Percentiles rank a stretch among this genome's conserved stretches.
phyloP scores from a whole-genome alignment of 1,140 invertebrate genomes.

The Drosophila kepulauana region DNA sequence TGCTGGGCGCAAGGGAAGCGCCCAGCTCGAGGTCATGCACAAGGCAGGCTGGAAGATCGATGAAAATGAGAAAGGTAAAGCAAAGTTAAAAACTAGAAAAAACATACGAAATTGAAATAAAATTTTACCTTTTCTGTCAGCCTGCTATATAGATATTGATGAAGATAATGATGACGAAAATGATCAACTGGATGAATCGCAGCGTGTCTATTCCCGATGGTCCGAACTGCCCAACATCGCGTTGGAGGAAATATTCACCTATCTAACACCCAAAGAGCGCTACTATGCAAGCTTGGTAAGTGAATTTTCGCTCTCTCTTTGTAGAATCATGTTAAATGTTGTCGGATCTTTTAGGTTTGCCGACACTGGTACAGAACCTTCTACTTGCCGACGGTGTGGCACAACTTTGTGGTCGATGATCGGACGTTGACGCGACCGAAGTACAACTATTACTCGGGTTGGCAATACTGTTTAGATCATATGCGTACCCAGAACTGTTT shows the following conservation, averaged over 20 bases:
- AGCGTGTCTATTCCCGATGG: constrained; percentile 88
- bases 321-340: not conserved
- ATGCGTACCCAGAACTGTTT: constrained; percentile 91
- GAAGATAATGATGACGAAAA: constrained; percentile 85
- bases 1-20: constrained; percentile 52
- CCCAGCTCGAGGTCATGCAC: constrained; percentile 72
- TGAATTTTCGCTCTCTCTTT: not conserved
- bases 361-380: constrained; percentile 90
- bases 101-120: not conserved
- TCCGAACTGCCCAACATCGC: constrained; percentile 90
- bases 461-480: constrained; percentile 92
- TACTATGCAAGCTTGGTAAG: constrained; percentile 92
- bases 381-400: constrained; percentile 91
- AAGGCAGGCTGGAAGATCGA: constrained; percentile 87
- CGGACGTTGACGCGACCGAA: constrained; percentile 90
- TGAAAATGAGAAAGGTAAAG: constrained; percentile 86
- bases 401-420: constrained; percentile 90
- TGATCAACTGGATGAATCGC: constrained; percentile 72
- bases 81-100: not conserved
- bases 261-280: constrained; percentile 89
- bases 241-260: constrained; percentile 91
- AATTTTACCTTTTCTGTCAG: constrained; percentile 73
- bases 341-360: constrained; percentile 66
- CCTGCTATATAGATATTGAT: constrained; percentile 88
- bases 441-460: constrained; percentile 94